Evolutionary conservation across 2,113 vertebrate genomes (phyloP), one percentile per base, ranked within the genome.

Genomic region (Zosterops borbonicus): DNA sequence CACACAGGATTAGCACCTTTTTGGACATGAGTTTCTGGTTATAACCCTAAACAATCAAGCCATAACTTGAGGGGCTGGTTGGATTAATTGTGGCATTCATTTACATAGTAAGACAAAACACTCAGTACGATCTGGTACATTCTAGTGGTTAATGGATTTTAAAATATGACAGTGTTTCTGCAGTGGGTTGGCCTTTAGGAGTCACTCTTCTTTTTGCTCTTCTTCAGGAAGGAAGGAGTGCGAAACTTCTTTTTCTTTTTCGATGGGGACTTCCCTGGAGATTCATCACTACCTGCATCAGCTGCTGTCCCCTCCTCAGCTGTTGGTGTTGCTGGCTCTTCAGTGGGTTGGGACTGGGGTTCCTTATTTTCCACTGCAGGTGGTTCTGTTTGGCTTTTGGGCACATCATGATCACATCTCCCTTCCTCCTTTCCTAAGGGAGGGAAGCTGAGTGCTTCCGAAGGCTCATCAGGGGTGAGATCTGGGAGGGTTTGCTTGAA

Each of bases 241-340:
- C 99, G 99, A 97, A 99, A 99, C 97, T 99, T 99, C 98, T 99
- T 99, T 98, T 99, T 99, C 98, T 99, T 99, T 96, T 99, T 99
- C 9, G 99, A 99, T 14, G 99, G 99, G 39, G 99, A 99, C 97
- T 99, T 99, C 97, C 99, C 99, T 42, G 99, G 99, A 80, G 99
- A 99, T 94, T 99, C 99, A 11, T 99, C 99, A 1, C 99, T 99
- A 89, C 98, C 98, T 50, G 98, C 98, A 65, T 99, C 99, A 4
- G 94, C 98, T 0, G 98, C 94, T 3, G 97, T 97, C 33, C 97
- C 97, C 59, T 99, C 99, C 97, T 98, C 98, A 5, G 96, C 87
- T 4, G 95, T 95, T 5, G 98, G 96, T 5, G 98, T 96, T 17
- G 95, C 91, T 1, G 95, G 94, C 44, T 97, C 97, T 63, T 97